These are phyloP conservation scores for Catagonus wagneri DNA, from an alignment of 2,113 vertebrate genomes.

Conservation along the genomic window DNA sequence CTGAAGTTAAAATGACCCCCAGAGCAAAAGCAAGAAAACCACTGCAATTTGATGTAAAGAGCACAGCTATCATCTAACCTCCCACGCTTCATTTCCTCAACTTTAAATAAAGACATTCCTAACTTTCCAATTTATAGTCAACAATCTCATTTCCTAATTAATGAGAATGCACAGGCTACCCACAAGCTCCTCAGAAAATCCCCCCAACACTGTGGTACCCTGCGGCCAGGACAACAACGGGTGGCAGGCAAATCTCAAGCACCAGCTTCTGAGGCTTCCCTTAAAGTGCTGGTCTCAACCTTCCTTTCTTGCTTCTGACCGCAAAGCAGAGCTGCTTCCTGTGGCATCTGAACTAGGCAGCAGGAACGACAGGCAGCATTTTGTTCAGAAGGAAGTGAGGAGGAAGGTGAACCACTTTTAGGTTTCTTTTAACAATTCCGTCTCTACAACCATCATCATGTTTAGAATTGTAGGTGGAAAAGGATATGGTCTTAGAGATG, in stretches of 20 bases:
- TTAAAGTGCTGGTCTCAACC: background rate
- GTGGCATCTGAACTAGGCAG: background rate
- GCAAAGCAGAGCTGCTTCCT: constrained; percentile 66
- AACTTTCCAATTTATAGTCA: constrained; percentile 48
- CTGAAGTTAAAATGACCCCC: constrained; percentile 67
- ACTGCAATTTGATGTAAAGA: constrained; percentile 67
- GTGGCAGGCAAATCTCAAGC: constrained; percentile 36
- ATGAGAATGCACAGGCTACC: constrained; percentile 65
- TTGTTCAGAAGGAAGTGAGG: background rate
- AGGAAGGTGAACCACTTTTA: background rate
- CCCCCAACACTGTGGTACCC: background rate
- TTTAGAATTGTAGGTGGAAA: background rate
- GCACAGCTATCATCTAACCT: constrained; percentile 43
- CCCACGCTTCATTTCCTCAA: constrained; percentile 73
- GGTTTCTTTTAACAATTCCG: background rate
- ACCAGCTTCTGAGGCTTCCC: constrained; percentile 39
- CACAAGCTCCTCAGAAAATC: constrained; percentile 62
- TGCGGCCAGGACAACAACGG: background rate
- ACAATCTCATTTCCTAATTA: constrained; percentile 73
- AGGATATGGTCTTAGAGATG: background rate
- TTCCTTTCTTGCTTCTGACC: constrained; percentile 36
- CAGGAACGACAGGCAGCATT: background rate
- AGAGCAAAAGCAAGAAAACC: constrained; percentile 64
- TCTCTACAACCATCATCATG: background rate
- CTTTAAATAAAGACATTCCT: constrained; percentile 66